Evolutionary conservation across 2,797 vertebrate genomes (phyloP).

Genomic region (Pseudochirops corinnae): DNA sequence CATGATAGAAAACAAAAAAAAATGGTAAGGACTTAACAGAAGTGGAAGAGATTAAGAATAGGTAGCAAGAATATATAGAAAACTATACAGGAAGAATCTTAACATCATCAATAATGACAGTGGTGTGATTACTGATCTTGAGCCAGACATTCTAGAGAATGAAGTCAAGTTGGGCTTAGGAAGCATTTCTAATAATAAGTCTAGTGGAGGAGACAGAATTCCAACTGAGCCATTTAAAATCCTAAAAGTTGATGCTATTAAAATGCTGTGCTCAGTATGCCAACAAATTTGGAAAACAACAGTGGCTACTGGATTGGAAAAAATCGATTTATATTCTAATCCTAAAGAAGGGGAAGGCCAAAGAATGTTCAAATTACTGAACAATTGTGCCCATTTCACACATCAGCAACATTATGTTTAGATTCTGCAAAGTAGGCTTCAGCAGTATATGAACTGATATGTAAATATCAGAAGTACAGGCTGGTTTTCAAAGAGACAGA

Average conservation of each 20-base stretch:
- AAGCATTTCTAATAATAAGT: background rate
- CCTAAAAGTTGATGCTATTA: background rate
- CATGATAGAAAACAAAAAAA: background rate
- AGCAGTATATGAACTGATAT: background rate
- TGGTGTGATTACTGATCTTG: background rate
- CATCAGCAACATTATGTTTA: background rate
- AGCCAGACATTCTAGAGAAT: background rate
- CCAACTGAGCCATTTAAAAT: background rate
- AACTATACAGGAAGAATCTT: background rate
- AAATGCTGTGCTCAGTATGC: background rate
- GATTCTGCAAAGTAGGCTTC: background rate
- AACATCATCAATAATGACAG: background rate
- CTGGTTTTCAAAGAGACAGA: background rate
- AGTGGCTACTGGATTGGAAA: background rate
- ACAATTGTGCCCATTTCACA: background rate
- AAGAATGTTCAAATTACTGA: background rate
- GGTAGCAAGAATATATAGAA: background rate
- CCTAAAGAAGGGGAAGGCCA: background rate
- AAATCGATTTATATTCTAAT: background rate
- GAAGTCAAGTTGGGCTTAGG: background rate
- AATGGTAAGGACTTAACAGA: background rate
- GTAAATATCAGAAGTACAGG: background rate
- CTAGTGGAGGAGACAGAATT: background rate
- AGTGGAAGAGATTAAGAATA: background rate
- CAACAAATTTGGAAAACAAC: background rate